Evolutionary conservation across 2,113 vertebrate species (phyloP).

Genomic region (Halichoeres trimaculatus): DNA sequence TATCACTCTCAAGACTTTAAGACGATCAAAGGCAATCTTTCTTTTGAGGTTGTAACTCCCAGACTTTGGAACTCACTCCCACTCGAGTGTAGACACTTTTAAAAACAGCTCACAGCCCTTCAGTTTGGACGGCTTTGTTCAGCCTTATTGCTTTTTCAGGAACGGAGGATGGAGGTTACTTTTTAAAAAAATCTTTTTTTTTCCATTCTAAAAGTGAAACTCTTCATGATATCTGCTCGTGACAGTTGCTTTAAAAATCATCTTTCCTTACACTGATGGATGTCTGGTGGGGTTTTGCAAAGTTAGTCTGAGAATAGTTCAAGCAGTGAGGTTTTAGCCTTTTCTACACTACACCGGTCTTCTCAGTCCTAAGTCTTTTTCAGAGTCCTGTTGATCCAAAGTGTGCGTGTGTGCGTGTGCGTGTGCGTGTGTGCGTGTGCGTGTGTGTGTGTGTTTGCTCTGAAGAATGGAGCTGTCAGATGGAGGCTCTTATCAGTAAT

Average conservation of each 20-base stretch:
- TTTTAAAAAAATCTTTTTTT: background rate
- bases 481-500: constrained; percentile 22
- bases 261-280: background rate
- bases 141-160: background rate
- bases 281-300: background rate
- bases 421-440: no score
- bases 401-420: background rate
- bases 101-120: background rate
- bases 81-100: background rate
- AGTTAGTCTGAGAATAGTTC: constrained; percentile 11
- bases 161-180: background rate
- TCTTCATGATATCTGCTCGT: background rate
- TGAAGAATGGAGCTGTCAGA: constrained; percentile 38
- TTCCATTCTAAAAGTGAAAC: background rate
- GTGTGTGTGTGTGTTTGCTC: background rate
- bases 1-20: constrained; percentile 6
- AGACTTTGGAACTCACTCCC: constrained; percentile 6
- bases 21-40: constrained; percentile 17
- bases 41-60: constrained; percentile 4
- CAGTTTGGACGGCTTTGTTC: background rate
- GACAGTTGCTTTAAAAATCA: background rate
- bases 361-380: background rate
- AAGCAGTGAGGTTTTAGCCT: background rate
- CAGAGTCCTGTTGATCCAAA: background rate
- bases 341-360: background rate